Base-by-base conservation (phyloP, 2,888 invertebrate species). In the Lepetodrilus schrolli region DNA sequence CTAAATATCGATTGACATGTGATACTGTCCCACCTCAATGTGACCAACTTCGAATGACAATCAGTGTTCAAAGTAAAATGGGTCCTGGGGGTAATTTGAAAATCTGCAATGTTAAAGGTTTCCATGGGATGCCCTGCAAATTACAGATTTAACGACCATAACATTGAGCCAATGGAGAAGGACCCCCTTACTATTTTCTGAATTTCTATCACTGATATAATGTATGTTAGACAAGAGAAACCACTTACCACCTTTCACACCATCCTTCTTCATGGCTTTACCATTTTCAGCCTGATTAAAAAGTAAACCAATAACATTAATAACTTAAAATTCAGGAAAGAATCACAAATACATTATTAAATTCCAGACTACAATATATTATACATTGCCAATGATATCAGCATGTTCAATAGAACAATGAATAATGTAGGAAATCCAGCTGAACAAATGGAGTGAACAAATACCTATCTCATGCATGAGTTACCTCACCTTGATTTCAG, bases 401-500 rank as follows among this genome's bases (percentile, higher is more conserved):
- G 7, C 38, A 10, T 37, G 38, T 37, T 37, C 38, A 37, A n/a
- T n/a, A n/a, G n/a, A n/a, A n/a, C n/a, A n/a, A n/a, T n/a, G n/a
- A n/a, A n/a, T n/a, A n/a, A n/a, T n/a, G n/a, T n/a, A n/a, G n/a
- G n/a, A n/a, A n/a, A n/a, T n/a, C n/a, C n/a, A n/a, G n/a, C n/a
- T n/a, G n/a, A n/a, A n/a, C n/a, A n/a, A n/a, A n/a, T n/a, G n/a
- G n/a, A n/a, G n/a, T n/a, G n/a, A n/a, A n/a, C n/a, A n/a, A n/a
- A n/a, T n/a, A n/a, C n/a, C n/a, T 7, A 4, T 10, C 10, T 8
- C 43, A 43, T 2, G 8, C 13, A 13, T 7, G 17, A 43, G 43
- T 8, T 21, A 4, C 23, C 51, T 51, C n/a, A 51, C 51, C 26
- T 51, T 51, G 51, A 51, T 51, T 23, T 51, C 51, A n/a, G 51